phyloP scores from a whole-genome alignment of 2,888 invertebrate genomes.

The Yponomeuta malinellus region DNA sequence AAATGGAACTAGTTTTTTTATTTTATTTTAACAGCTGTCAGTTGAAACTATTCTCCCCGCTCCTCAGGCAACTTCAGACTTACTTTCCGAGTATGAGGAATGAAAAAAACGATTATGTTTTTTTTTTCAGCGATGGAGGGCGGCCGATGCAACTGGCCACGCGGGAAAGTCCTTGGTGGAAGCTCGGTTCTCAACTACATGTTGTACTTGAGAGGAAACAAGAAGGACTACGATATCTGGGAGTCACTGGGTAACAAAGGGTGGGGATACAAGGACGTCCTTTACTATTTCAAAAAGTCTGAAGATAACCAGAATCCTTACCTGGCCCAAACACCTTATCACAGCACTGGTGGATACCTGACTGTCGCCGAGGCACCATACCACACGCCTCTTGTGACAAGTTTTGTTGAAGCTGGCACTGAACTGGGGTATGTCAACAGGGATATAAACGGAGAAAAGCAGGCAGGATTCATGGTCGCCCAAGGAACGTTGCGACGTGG shows the following conservation, averaged over 20 bases:
- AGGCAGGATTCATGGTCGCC: slow-evolving; percentile 92
- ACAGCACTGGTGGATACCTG: slow-evolving; percentile 86
- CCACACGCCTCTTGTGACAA: slow-evolving; percentile 87
- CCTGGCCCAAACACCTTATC: slow-evolving; percentile 85
- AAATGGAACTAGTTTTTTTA: no score
- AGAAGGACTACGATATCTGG: slow-evolving; percentile 93
- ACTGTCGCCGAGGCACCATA: slow-evolving; percentile 92
- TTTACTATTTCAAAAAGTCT: slow-evolving; percentile 92
- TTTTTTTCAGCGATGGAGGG: slow-evolving; percentile 84
- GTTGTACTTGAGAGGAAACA: slow-evolving; percentile 93
- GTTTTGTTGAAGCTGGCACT: slow-evolving; percentile 88
- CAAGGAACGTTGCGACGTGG: slow-evolving; percentile 88
- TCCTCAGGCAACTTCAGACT: no score
- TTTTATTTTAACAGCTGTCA: no score
- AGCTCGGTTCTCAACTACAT: slow-evolving; percentile 93
- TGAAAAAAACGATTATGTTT: slow-evolving; percentile 1
- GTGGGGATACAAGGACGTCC: slow-evolving; percentile 88
- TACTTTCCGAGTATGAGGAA: no score
- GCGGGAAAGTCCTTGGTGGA: slow-evolving; percentile 94
- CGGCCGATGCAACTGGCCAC: slow-evolving; percentile 91
- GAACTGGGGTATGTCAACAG: slow-evolving; percentile 91
- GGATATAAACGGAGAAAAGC: slow-evolving; percentile 90
- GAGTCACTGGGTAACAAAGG: slow-evolving; percentile 90
- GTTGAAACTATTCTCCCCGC: no score
- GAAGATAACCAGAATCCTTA: slow-evolving; percentile 94